Conservation (phyloP, 2,113 vertebrate species). For the Neotoma lepida region DNA sequence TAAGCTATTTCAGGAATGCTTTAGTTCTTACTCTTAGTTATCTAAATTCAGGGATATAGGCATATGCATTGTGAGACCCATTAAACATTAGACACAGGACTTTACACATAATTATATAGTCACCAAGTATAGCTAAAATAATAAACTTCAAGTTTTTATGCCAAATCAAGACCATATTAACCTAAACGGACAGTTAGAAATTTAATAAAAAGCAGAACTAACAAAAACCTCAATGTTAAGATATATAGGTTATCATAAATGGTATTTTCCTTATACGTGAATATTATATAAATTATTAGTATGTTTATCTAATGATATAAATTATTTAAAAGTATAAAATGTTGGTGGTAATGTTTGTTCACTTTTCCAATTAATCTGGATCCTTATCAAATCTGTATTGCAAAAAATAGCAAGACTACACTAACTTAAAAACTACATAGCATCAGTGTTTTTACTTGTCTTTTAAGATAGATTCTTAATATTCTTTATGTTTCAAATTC, state of each 20-base stretch:
- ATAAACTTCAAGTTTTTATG: neutral
- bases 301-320: slow-evolving; percentile 21
- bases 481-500: slow-evolving; percentile 18
- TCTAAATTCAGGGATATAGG: neutral
- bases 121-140: neutral
- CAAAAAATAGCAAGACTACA: slow-evolving; percentile 36
- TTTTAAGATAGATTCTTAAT: slow-evolving; percentile 27
- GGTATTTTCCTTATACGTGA: neutral
- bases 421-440: neutral
- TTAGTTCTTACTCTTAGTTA: neutral
- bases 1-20: too few relatives aligned
- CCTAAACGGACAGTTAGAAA: neutral
- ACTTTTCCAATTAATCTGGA: slow-evolving; percentile 20
- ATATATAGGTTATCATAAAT: slow-evolving; percentile 16
- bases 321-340: slow-evolving; percentile 45
- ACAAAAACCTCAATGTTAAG: slow-evolving; percentile 15
- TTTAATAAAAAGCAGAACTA: slow-evolving; percentile 40
- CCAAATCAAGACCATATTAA: neutral
- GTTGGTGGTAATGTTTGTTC: neutral
- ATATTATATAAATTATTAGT: slow-evolving; percentile 17
- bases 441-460: slow-evolving; percentile 20
- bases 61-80: neutral
- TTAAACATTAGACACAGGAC: neutral
- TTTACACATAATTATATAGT: neutral
- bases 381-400: neutral